Evolutionary conservation across 1,140 invertebrate species (phyloP).

Genomic region (Hyposmocoma kahamanoa): DNA sequence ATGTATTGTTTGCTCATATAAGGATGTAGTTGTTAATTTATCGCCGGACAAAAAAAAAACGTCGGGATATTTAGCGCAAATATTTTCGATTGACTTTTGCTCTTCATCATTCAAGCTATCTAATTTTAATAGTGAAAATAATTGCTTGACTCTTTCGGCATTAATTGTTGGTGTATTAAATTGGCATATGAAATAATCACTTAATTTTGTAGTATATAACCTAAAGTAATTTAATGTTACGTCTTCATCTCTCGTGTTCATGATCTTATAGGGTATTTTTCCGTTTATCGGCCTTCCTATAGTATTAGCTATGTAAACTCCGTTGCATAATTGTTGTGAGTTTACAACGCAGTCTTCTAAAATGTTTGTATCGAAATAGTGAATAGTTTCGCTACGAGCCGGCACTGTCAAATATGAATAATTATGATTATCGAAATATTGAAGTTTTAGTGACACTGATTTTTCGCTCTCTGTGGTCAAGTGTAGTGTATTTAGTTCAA

Average conservation of each 20-base stretch:
- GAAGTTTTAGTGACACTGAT: background rate
- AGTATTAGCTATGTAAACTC: background rate
- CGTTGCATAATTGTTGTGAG: background rate
- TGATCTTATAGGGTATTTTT: background rate
- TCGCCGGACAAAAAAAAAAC: background rate
- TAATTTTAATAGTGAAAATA: constrained; percentile 1
- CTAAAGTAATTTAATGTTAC: background rate
- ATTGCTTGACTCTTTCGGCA: background rate
- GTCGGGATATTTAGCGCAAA: constrained; percentile 1
- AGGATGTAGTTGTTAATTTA: background rate
- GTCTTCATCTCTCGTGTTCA: background rate
- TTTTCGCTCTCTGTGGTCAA: background rate
- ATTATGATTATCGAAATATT: background rate
- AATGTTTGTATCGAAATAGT: background rate
- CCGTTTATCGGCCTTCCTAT: background rate
- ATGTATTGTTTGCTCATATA: background rate
- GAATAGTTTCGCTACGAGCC: background rate
- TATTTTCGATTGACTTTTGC: constrained; percentile 1
- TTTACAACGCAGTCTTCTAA: background rate
- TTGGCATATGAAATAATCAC: background rate
- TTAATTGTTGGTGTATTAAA: background rate
- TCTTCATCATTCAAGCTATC: background rate
- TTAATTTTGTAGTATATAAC: background rate
- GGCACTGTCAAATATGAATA: background rate
- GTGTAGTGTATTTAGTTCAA: background rate